A percentile compares a stretch with the other conserved stretches of the same genome.
phyloP scores from a whole-genome alignment of 2,888 invertebrate species.

The Apodemia mormo region DNA sequence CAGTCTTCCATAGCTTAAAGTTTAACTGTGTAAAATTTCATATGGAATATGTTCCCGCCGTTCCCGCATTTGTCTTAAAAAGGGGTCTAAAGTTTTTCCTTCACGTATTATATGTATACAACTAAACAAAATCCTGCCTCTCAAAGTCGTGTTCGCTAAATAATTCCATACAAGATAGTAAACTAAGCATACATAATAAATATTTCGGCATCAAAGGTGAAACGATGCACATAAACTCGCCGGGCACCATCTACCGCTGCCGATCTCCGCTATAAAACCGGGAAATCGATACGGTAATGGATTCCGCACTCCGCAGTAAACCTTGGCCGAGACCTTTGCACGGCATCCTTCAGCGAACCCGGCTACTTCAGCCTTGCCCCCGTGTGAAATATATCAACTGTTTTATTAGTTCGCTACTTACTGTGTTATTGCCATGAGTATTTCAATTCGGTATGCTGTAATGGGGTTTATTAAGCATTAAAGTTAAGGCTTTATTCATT shows the following conservation, averaged over 20 bases:
- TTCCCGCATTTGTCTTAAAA: no score
- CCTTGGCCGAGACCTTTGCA: conserved; percentile 33
- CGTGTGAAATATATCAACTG: conserved; percentile 23
- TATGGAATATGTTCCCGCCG: no score
- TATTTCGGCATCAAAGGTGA: neutral
- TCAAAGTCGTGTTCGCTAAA: no score
- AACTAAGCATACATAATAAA: neutral
- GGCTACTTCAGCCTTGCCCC: conserved; percentile 27
- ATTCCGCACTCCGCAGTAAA: conserved; percentile 22
- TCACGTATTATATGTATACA: no score
- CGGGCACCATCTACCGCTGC: neutral
- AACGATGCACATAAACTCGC: neutral
- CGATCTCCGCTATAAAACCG: conserved; percentile 20
- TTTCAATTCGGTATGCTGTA: no score
- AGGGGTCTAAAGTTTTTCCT: no score
- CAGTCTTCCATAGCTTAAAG: no score
- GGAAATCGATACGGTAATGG: conserved; percentile 24
- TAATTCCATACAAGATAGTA: no score
- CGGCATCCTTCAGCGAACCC: conserved; percentile 27
- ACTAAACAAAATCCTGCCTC: no score
- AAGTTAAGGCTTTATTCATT: no score
- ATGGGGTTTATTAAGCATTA: no score
- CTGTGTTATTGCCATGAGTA: neutral
- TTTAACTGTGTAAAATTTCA: no score
- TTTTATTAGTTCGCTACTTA: conserved; percentile 1